phyloP scores from a whole-genome alignment of 2,888 invertebrate species.

The Mythimna loreyi region DNA sequence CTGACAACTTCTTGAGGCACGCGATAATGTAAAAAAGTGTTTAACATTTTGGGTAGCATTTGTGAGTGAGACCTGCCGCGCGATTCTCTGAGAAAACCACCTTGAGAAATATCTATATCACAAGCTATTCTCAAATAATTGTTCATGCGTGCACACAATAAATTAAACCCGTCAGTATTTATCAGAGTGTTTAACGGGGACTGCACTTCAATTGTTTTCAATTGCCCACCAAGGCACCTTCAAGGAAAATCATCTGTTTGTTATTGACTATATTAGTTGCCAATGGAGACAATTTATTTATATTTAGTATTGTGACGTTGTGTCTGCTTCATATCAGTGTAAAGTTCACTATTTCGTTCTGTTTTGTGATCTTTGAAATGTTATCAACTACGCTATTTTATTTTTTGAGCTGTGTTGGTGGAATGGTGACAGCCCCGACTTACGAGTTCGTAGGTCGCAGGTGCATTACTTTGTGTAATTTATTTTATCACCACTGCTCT shows the following conservation, averaged over 20 bases:
- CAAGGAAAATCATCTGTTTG: constrained; percentile 45
- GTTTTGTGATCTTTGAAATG: neutral
- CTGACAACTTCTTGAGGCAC: too few relatives aligned
- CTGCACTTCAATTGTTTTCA: constrained; percentile 54
- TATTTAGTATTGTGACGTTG: constrained; percentile 27
- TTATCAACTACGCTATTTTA: neutral
- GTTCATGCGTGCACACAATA: neutral
- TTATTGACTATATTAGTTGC: constrained; percentile 46
- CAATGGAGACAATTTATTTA: constrained; percentile 39
- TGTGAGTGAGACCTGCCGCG: too few relatives aligned
- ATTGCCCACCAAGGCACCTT: constrained; percentile 47
- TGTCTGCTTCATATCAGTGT: constrained; percentile 17
- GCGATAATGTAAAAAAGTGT: neutral
- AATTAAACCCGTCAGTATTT: constrained; percentile 19
- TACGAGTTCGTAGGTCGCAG: too few relatives aligned
- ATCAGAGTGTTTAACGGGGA: constrained; percentile 12
- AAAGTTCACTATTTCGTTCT: neutral
- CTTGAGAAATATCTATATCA: too few relatives aligned
- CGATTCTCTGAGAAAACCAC: too few relatives aligned
- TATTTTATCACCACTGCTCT: too few relatives aligned
- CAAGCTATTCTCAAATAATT: neutral
- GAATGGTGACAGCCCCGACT: too few relatives aligned
- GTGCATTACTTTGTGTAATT: too few relatives aligned
- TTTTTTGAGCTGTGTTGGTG: too few relatives aligned
- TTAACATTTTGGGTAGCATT: neutral